Conservation (phyloP, 2,888 invertebrate species). For the Ophioninae sp. region DNA sequence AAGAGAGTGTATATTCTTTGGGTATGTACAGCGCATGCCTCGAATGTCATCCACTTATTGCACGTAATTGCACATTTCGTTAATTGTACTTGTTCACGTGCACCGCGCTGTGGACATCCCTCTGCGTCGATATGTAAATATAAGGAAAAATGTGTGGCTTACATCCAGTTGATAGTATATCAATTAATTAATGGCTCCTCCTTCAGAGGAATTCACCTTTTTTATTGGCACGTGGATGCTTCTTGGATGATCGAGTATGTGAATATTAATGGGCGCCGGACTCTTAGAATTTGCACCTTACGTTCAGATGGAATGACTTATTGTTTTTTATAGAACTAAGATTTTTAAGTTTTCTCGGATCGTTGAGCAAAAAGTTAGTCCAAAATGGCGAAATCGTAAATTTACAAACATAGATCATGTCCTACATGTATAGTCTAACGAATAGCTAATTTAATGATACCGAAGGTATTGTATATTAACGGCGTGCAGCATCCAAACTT, state of each 20-base stretch:
- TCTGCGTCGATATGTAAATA: conserved; percentile 39
- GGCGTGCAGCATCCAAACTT: not conserved
- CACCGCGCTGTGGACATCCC: conserved; percentile 11
- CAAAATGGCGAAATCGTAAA: too few relatives aligned
- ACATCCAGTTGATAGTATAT: conserved; percentile 26
- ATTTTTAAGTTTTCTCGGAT: not conserved
- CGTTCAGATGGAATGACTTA: too few relatives aligned
- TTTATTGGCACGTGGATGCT: conserved; percentile 78
- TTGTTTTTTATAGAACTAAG: not conserved
- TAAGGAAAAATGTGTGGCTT: conserved; percentile 5
- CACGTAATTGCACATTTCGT: conserved; percentile 35
- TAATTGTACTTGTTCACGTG: conserved; percentile 44
- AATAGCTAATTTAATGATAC: too few relatives aligned
- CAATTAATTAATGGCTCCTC: conserved; percentile 79
- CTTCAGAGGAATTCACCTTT: conserved; percentile 79
- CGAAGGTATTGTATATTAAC: not conserved
- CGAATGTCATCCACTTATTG: conserved; percentile 23
- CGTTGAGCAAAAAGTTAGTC: too few relatives aligned
- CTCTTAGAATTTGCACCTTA: too few relatives aligned
- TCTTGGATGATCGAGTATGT: conserved; percentile 33
- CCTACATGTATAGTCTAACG: too few relatives aligned
- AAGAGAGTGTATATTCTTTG: not conserved
- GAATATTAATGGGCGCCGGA: not conserved
- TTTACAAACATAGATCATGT: too few relatives aligned
- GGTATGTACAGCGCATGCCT: conserved; percentile 1